phyloP scores from a whole-genome alignment of 2,888 invertebrate genomes.

The Hermodice carunculata region DNA sequence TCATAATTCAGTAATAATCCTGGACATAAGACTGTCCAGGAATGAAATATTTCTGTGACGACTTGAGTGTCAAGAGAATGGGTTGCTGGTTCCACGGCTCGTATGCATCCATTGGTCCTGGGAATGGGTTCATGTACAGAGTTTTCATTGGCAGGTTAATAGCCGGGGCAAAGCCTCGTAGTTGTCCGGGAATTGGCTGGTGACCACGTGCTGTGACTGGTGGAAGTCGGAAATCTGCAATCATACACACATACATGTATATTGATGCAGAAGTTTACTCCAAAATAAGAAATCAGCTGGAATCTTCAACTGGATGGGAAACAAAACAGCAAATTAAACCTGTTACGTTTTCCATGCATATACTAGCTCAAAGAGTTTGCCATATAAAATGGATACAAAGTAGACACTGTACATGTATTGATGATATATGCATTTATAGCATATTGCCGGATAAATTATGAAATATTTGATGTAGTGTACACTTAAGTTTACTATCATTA shows the following conservation, averaged over 20 bases:
- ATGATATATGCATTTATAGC: not conserved
- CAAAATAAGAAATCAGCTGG: too few species aligned
- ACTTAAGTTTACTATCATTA: not conserved
- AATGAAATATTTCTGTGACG: conserved; percentile 66
- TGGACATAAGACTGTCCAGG: conserved; percentile 58
- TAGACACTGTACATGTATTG: not conserved
- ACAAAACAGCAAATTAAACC: too few species aligned
- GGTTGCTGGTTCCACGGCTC: conserved; percentile 58
- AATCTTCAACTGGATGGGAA: too few species aligned
- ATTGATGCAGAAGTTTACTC: not conserved
- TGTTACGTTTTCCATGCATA: too few species aligned
- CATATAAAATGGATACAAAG: not conserved
- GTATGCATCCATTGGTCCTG: conserved; percentile 52
- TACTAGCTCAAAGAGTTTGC: too few species aligned
- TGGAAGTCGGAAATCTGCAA: conserved; percentile 55
- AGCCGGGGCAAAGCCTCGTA: conserved; percentile 59
- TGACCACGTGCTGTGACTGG: conserved; percentile 50
- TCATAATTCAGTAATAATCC: not conserved
- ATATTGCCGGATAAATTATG: not conserved
- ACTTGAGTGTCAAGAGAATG: conserved; percentile 62
- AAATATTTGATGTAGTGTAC: not conserved
- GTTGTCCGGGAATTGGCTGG: conserved; percentile 52
- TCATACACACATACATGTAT: not conserved
- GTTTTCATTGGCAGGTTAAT: conserved; percentile 67
- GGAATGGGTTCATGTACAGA: conserved; percentile 66